These are phyloP conservation scores for Sylvia atricapilla DNA, from an alignment of 2,113 vertebrate genomes.

Conservation along the genomic window DNA sequence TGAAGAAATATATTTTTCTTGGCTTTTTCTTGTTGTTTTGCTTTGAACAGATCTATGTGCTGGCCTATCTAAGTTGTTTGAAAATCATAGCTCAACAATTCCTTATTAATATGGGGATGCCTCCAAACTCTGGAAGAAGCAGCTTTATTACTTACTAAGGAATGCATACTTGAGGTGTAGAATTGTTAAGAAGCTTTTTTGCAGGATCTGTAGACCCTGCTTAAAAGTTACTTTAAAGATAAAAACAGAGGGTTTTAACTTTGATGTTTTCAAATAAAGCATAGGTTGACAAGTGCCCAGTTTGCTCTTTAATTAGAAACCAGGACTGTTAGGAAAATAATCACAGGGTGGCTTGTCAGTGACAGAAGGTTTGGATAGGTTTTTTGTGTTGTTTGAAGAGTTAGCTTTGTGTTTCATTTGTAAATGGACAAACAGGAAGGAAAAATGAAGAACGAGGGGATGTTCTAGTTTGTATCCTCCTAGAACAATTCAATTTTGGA, in stretches of 20 bases:
- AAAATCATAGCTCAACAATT: not conserved
- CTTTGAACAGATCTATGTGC: not conserved
- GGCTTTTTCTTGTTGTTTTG: not conserved
- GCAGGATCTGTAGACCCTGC: not conserved
- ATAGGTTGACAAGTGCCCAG: not conserved
- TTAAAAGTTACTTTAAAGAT: not conserved
- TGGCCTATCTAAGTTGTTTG: not conserved
- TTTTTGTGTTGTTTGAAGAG: conserved; percentile 1
- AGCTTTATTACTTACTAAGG: not conserved
- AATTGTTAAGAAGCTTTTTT: not conserved
- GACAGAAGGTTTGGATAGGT: not conserved
- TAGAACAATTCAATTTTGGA: not conserved
- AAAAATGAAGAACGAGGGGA: not conserved
- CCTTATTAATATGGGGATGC: not conserved
- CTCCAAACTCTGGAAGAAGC: not conserved
- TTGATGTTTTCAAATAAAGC: conserved; percentile 14
- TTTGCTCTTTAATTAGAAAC: conserved; percentile 66
- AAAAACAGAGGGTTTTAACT: not conserved
- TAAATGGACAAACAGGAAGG: conserved; percentile 29
- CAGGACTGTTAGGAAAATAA: conserved; percentile 15
- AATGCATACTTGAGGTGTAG: not conserved
- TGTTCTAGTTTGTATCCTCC: not conserved
- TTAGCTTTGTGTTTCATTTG: conserved; percentile 31
- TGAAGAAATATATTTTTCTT: not conserved
- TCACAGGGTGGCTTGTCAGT: conserved; percentile 43